A percentile compares a stretch with the other conserved stretches of the same genome.
Evolutionary conservation across 2,888 invertebrate genomes (phyloP).

Genomic region (Antitype chi): DNA sequence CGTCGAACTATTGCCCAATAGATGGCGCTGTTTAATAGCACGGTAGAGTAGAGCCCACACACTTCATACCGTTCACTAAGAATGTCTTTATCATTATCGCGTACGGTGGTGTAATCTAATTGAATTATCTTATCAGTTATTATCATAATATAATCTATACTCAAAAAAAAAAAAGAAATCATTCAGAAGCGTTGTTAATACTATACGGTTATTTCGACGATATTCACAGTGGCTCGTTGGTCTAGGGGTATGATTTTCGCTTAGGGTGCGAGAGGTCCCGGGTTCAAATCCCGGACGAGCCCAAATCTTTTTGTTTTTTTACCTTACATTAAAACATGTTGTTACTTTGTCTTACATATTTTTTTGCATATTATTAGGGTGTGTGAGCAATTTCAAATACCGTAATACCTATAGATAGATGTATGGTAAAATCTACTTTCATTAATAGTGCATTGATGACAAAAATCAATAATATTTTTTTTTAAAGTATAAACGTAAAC

Average conservation of each 20-base stretch:
- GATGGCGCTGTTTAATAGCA: conserved; percentile 68
- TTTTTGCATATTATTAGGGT: background rate
- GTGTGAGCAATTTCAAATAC: background rate
- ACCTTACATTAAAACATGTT: background rate
- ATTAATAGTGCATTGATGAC: background rate
- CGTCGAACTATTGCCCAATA: conserved; percentile 66
- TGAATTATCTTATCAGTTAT: conserved; percentile 1
- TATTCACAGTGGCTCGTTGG: conserved; percentile 84
- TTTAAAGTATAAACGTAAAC: background rate
- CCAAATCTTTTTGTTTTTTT: conserved; percentile 73
- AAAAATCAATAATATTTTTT: background rate
- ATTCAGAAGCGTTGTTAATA: background rate
- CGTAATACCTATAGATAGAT: background rate
- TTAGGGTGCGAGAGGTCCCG: conserved; percentile 91
- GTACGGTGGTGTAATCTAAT: background rate
- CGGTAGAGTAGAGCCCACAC: background rate
- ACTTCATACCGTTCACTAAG: background rate
- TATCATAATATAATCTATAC: background rate
- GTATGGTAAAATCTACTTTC: too few relatives aligned
- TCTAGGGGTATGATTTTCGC: conserved; percentile 91
- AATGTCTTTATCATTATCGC: background rate
- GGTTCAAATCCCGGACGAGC: conserved; percentile 91
- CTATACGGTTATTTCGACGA: conserved; percentile 53
- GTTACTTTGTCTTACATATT: background rate
- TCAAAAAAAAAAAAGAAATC: background rate